These are phyloP conservation scores for Ictalurus punctatus DNA, from an alignment of 2,113 vertebrate genomes.

Conservation along the genomic window DNA sequence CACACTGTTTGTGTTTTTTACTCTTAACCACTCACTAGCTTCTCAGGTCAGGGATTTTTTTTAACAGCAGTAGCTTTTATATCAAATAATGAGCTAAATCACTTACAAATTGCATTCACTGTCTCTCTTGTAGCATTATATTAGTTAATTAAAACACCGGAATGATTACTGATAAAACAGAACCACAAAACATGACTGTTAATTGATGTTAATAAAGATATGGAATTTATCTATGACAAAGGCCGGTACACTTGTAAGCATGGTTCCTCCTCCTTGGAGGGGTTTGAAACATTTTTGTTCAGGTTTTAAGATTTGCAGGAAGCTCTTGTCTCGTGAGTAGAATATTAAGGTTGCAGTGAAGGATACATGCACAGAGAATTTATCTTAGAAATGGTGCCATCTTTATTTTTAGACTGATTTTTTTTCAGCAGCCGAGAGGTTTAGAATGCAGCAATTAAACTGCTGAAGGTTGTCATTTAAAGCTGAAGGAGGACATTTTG, in stretches of 20 bases:
- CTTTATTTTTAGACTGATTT: background rate
- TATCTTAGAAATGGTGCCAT: background rate
- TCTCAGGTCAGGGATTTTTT: background rate
- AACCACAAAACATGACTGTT: background rate
- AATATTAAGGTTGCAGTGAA: constrained; percentile 1
- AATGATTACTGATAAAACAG: background rate
- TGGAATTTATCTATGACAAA: background rate
- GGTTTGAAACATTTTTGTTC: background rate
- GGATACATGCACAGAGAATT: background rate
- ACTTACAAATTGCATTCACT: background rate
- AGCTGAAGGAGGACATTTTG: background rate
- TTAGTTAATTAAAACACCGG: background rate
- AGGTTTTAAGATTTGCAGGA: background rate
- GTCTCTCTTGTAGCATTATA: too few relatives aligned
- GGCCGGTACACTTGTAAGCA: background rate
- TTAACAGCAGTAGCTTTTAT: background rate
- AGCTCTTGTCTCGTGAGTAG: background rate
- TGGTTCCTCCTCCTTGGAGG: background rate
- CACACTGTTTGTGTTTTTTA: background rate
- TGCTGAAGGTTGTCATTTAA: background rate
- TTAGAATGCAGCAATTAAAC: background rate
- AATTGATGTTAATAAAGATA: background rate
- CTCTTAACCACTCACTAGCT: background rate
- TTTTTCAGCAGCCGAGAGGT: background rate
- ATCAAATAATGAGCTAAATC: background rate